Conservation (phyloP, 2,113 vertebrate species). For the Hippopotamus amphibius region DNA sequence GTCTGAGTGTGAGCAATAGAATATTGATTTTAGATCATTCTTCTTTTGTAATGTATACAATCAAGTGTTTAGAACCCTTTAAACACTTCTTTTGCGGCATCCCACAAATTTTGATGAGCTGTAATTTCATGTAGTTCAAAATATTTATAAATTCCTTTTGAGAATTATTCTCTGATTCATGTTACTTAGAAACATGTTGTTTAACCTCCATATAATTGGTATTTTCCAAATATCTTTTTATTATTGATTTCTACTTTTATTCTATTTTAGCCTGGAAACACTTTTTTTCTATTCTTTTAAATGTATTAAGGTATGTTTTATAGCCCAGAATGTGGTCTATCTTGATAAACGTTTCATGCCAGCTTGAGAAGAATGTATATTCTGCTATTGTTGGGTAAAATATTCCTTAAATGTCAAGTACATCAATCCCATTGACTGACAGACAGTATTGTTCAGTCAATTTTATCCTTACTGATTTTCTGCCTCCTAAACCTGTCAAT, state of each 20-base stretch:
- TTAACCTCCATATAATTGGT: neutral
- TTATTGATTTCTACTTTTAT: neutral
- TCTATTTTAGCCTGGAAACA: neutral
- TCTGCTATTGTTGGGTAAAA: neutral
- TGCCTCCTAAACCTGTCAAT: neutral
- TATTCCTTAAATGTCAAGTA: neutral
- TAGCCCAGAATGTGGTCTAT: neutral
- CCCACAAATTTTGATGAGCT: neutral
- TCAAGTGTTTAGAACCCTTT: neutral
- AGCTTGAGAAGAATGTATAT: neutral
- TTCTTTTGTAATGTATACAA: neutral
- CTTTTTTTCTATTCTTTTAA: neutral
- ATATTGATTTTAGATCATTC: neutral
- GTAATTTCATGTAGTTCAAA: neutral
- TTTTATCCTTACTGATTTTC: neutral
- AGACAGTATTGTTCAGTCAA: neutral
- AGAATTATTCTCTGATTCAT: neutral
- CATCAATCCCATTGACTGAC: neutral
- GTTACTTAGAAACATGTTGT: neutral
- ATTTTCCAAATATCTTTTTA: neutral
- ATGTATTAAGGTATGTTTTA: neutral
- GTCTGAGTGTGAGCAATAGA: neutral
- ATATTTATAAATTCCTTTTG: neutral
- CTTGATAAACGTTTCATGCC: neutral
- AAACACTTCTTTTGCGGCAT: neutral